Base-by-base conservation (phyloP, 2,113 vertebrate species). In the Phalacrocorax brasilianus region DNA sequence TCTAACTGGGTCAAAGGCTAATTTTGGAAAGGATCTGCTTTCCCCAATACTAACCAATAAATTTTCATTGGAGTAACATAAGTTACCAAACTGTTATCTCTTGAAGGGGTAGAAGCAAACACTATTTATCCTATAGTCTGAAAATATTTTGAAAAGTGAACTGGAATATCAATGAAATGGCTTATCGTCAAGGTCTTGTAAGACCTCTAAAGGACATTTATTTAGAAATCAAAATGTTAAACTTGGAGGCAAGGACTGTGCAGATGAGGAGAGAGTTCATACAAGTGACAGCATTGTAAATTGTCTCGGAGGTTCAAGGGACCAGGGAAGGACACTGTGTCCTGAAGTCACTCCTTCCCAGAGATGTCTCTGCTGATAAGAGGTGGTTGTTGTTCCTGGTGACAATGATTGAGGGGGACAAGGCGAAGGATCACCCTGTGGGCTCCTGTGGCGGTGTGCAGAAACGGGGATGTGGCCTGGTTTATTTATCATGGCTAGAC, bases 321-420 rank as follows among this genome's bases (percentile, higher is more conserved):
- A 89, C 78, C 0, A 6, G 52, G 78, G 97, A 97, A 97, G 97
- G 96, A 96, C 96, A 75, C 55, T 33, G 74, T 90, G 91, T 96
- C 86, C 94, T 91, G 70, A 92, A 95, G 91, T 95, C 91, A 83
- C 93, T 96, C 89, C 53, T 96, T 92, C 65, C 44, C 89, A 86
- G 91, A 93, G 85, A 89, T 26, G 19, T 94, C 70, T 91, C 59
- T 87, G 74, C 74, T 89, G 93, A 96, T 97, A 96, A 96, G 91
- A 91, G 62, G 68, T 4, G 5, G 72, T 91, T 56, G 90, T 83
- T 94, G 81, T 81, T 94, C 53, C 58, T 88, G 77, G 40, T 96
- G 92, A 96, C 93, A 94, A 8, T 95, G 96, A 97, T 97, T 24
- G 28, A 96, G 78, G 76, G 56, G 88, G 79, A 95, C 92, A 93